Evolutionary conservation across 23 tunicate genomes (phyloP).

Genomic region (Trididemnum miniatum): DNA sequence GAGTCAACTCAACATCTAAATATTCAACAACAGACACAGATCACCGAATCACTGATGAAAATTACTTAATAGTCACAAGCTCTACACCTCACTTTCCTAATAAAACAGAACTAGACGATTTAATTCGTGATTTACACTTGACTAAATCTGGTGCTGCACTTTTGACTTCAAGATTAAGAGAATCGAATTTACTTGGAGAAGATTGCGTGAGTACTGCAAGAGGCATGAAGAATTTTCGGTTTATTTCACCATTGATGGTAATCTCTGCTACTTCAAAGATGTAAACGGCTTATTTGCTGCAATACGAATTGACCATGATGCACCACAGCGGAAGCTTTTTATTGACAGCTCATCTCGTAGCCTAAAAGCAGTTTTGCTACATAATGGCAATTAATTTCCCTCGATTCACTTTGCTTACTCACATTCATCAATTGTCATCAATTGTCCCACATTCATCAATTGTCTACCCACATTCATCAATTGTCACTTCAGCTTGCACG

Average conservation of each 20-base stretch:
- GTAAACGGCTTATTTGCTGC: constrained; percentile 14
- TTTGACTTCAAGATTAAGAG: constrained; percentile 22
- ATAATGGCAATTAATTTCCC: constrained; percentile 27
- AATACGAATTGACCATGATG: constrained; percentile 29
- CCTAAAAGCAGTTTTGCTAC: constrained; percentile 12
- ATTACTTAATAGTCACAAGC: constrained; percentile 26
- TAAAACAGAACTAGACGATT: constrained; percentile 27
- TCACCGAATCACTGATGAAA: constrained; percentile 26
- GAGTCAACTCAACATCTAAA: too few species aligned
- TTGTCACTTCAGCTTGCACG: too few species aligned
- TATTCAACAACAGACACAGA: constrained; percentile 36
- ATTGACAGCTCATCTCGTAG: constrained; percentile 5
- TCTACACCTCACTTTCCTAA: constrained; percentile 30
- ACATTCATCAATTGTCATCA: too few species aligned
- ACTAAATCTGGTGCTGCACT: constrained; percentile 36
- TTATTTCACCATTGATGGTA: constrained; percentile 12
- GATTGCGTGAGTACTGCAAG: constrained; percentile 21
- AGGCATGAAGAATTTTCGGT: constrained; percentile 28
- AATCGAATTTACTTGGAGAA: constrained; percentile 23
- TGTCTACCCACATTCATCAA: too few species aligned
- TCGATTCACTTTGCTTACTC: constrained; percentile 38
- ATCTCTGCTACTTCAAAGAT: constrained; percentile 26
- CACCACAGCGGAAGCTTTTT: constrained; percentile 15
- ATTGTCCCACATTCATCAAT: too few species aligned
- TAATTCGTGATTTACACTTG: constrained; percentile 28